Conservation (phyloP, 2,888 invertebrate species). For the Dasypogon diadema region DNA sequence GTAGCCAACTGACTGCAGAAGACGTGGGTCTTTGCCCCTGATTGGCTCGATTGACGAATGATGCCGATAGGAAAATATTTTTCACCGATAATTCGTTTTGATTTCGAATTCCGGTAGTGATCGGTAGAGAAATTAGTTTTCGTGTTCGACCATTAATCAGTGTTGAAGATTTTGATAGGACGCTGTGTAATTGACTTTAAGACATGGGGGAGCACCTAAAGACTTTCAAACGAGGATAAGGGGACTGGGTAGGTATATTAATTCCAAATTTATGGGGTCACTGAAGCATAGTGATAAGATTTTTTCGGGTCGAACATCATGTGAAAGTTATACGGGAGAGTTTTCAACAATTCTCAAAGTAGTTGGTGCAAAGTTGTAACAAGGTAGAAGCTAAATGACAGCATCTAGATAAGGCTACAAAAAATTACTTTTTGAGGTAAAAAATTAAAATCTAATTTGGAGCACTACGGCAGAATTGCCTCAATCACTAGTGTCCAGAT, state of each 20-base stretch:
- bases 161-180: constrained; percentile 17
- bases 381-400: too few relatives aligned
- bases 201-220: not conserved
- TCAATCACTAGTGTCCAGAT: too few relatives aligned
- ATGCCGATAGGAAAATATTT: constrained; percentile 39
- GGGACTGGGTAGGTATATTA: not conserved
- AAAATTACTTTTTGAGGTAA: too few relatives aligned
- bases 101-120: constrained; percentile 48
- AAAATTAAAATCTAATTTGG: too few relatives aligned
- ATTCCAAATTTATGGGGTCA: not conserved
- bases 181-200: not conserved
- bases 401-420: too few relatives aligned
- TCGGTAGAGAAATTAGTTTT: constrained; percentile 38
- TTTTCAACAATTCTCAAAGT: too few relatives aligned
- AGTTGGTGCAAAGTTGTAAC: too few relatives aligned
- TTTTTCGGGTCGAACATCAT: too few relatives aligned
- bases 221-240: not conserved
- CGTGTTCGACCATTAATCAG: constrained; percentile 38
- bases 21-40: constrained; percentile 27
- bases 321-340: not conserved
- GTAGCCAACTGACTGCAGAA: not conserved
- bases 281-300: not conserved
- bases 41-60: constrained; percentile 41
- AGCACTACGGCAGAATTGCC: too few relatives aligned
- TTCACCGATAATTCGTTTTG: constrained; percentile 45